phyloP scores from a whole-genome alignment of 2,797 vertebrate genomes.

The Cossypha heuglini region DNA sequence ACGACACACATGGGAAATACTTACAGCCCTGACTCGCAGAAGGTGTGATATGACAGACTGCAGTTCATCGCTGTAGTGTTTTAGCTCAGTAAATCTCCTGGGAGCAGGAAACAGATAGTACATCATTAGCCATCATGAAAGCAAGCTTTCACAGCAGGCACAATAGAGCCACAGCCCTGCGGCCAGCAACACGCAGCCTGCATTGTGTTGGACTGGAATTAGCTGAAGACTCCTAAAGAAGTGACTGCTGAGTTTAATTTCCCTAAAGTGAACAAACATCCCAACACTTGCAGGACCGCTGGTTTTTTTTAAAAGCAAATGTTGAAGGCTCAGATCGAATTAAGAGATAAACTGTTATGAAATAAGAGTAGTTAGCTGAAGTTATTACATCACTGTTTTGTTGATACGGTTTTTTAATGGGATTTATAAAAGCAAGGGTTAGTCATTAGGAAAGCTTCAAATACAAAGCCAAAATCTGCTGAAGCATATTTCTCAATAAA shows the following conservation, averaged over 20 bases:
- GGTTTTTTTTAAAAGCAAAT: neutral
- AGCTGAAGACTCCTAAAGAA: conserved; percentile 34
- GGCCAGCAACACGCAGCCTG: neutral
- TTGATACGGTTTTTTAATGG: neutral
- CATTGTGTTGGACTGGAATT: neutral
- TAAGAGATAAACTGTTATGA: neutral
- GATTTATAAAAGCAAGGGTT: neutral
- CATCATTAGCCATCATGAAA: conserved; percentile 59
- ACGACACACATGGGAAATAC: conserved; percentile 67
- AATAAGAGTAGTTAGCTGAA: neutral
- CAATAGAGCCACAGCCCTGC: neutral
- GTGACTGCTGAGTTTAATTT: neutral
- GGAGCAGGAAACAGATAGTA: conserved; percentile 61
- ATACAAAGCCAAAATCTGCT: neutral
- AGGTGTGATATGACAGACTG: conserved; percentile 95
- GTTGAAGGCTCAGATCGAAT: neutral
- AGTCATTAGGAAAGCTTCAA: neutral
- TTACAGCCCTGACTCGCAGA: conserved; percentile 91
- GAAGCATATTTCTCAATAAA: neutral
- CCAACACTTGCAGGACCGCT: neutral
- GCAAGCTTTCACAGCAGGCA: conserved; percentile 25
- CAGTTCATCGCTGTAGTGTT: conserved; percentile 93
- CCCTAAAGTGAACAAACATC: neutral
- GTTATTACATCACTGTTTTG: neutral
- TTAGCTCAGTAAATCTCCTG: conserved; percentile 92